phyloP scores from a whole-genome alignment of 2,888 invertebrate genomes.

The Mactromeris polynyma region DNA sequence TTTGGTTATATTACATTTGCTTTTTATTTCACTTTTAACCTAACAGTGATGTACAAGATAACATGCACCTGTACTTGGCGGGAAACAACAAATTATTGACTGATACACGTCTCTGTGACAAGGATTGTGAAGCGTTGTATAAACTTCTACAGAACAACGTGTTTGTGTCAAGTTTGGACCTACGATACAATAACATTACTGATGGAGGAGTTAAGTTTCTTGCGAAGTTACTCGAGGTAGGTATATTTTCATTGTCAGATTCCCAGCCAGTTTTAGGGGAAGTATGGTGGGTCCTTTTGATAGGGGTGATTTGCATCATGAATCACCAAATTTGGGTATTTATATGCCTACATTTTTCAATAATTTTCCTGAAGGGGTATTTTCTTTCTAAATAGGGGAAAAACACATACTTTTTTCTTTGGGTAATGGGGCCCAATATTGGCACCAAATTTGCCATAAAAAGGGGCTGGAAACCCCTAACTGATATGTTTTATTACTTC shows the following conservation, averaged over 20 bases:
- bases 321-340: too few species aligned
- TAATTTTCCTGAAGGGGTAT: too few species aligned
- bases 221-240: constrained; percentile 82
- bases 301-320: too few species aligned
- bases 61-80: constrained; percentile 80
- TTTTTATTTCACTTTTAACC: neutral
- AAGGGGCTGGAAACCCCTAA: too few species aligned
- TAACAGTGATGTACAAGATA: constrained; percentile 78
- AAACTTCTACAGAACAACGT: constrained; percentile 81
- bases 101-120: constrained; percentile 80
- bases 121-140: constrained; percentile 80
- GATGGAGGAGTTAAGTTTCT: constrained; percentile 83
- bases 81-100: constrained; percentile 85
- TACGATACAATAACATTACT: constrained; percentile 86
- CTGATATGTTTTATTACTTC: too few species aligned
- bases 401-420: too few species aligned
- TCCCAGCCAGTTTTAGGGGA: too few species aligned
- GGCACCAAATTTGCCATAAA: too few species aligned
- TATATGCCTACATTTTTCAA: too few species aligned
- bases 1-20: neutral
- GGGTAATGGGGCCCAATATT: too few species aligned
- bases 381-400: too few species aligned
- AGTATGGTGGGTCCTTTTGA: too few species aligned
- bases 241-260: neutral
- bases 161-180: constrained; percentile 83